Base-by-base conservation (phyloP, 2,797 vertebrate species). In the Anniella stebbinsi region DNA sequence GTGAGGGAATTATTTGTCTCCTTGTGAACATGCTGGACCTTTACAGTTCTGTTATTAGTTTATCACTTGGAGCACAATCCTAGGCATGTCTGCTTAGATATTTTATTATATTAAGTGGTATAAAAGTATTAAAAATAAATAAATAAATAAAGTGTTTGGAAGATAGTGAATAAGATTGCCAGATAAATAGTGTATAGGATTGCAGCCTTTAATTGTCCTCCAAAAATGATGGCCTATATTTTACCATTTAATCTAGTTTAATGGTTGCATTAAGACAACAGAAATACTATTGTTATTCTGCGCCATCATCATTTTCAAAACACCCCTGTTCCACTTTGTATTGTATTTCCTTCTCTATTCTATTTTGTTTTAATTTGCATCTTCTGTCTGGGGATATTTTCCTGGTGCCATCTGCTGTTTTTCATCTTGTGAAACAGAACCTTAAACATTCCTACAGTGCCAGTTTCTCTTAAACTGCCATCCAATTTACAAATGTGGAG, bases 351-450 rank as follows among this genome's bases (percentile, higher is more conserved):
- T 83, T 92, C 66, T 91, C 85, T 86, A 78, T 91, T 92, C 90
- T 86, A 89, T 89, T 92, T 93, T 91, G 84, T 72, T 38, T 87
- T 70, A 70, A 86, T 94, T 93, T 80, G 91, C 92, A 76, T 93
- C 88, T 86, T 57, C 84, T 93, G 87, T 90, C 89, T 94, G 81
- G 91, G 94, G 87, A 91, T 83, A 2, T 67, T 95, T 95, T 93
- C 57, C 85, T 95, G 90, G 63, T 93, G 13, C 89, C 1, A 0
- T 57, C 57, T 91, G 41, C 60, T 89, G 76, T 87, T 95, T 91
- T 83, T 94, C 75, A 88, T 78, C 13, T 66, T 94, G 2, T 3
- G 0, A 45, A 90, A 87, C 25, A 66, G n/a, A 88, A 83, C 88
- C 87, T 87, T 91, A 92, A 90, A 89, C 83, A 93, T 84, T 84